phyloP scores from a whole-genome alignment of 2,888 invertebrate genomes.

The Aphidoletes aphidimyza region DNA sequence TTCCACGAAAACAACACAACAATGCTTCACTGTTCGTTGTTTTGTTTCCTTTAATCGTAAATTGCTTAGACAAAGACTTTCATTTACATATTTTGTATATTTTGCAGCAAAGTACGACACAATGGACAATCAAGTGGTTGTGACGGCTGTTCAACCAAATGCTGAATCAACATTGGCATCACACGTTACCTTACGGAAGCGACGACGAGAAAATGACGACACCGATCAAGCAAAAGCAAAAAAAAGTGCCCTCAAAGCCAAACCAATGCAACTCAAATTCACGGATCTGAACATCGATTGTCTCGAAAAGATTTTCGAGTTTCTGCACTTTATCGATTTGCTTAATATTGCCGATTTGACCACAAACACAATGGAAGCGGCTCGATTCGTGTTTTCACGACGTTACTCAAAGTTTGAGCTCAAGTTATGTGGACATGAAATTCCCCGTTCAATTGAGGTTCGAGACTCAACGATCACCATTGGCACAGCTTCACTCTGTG shows the following conservation, averaged over 20 bases:
- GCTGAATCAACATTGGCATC: no score
- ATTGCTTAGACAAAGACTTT: no score
- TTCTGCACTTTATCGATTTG: neutral
- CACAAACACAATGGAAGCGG: neutral
- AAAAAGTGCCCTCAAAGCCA: neutral
- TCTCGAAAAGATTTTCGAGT: neutral
- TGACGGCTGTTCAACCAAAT: no score
- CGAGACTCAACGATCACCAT: neutral
- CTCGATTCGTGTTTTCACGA: neutral
- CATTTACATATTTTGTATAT: no score
- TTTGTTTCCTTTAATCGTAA: no score
- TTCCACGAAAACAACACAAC: no score
- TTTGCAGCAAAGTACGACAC: no score
- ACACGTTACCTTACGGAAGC: neutral
- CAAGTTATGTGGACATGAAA: neutral
- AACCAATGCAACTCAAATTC: neutral
- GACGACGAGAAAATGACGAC: neutral
- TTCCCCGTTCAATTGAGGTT: neutral
- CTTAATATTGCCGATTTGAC: neutral
- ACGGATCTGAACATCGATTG: neutral
- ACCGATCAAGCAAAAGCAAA: neutral
- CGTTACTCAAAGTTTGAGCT: neutral
- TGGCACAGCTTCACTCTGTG: neutral
- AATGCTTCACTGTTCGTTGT: no score
- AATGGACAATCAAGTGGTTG: no score